Conservation (phyloP, 2,797 vertebrate genomes). For the Parambassis ranga region DNA sequence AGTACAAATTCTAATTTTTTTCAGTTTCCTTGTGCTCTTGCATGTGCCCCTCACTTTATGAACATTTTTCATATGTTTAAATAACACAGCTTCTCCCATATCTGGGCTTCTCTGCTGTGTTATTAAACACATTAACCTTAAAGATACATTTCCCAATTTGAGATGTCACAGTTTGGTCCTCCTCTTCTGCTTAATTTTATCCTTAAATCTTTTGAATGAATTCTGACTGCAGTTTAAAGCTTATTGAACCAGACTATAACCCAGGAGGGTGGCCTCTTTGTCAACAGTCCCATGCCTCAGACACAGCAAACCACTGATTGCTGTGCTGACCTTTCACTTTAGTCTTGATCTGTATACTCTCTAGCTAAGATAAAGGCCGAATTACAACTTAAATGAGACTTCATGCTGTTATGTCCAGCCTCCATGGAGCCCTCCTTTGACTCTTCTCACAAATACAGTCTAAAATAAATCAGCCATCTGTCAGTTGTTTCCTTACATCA, state of each 20-base stretch:
- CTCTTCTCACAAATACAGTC: constrained; percentile 2
- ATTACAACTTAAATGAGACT: constrained; percentile 6
- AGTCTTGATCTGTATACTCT: constrained; percentile 27
- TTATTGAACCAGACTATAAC: not conserved
- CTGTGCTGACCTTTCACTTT: constrained; percentile 58
- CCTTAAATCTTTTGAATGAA: not conserved
- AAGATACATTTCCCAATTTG: too few species aligned
- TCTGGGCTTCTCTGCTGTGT: too few species aligned
- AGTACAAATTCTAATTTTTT: too few species aligned
- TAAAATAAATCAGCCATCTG: not conserved
- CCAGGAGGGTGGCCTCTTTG: constrained; percentile 4
- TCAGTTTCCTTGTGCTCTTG: too few species aligned
- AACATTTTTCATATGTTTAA: too few species aligned
- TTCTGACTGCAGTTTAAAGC: not conserved
- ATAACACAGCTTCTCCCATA: too few species aligned
- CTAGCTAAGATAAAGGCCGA: constrained; percentile 13
- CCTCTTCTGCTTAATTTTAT: not conserved
- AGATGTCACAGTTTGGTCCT: too few species aligned
- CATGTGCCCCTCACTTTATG: too few species aligned
- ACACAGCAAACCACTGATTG: constrained; percentile 32
- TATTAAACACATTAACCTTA: too few species aligned
- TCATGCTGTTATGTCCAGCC: not conserved
- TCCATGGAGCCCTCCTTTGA: not conserved
- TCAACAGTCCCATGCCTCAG: constrained; percentile 22
- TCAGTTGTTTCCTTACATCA: constrained; percentile 28